Evolutionary conservation across 2,113 vertebrate species (phyloP).

Genomic region (Lepus europaeus): DNA sequence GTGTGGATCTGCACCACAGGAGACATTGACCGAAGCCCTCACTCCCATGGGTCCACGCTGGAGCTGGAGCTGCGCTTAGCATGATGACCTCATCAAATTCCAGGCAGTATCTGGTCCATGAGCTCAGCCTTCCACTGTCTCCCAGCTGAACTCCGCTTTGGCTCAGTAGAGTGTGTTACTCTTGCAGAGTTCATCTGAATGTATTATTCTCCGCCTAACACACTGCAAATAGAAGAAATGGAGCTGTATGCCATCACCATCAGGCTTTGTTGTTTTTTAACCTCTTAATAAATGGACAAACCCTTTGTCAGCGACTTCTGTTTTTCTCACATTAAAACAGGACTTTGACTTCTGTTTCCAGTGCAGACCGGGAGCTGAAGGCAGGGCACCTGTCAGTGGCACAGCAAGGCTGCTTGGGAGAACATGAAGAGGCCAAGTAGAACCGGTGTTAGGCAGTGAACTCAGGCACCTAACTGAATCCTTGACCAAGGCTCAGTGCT

Average conservation of each 20-base stretch:
- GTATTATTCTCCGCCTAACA: slow-evolving; percentile 8
- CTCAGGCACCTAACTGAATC: neutral
- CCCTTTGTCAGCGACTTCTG: neutral
- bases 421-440: neutral
- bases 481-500: neutral
- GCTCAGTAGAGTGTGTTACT: neutral
- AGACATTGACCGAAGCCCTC: neutral
- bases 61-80: neutral
- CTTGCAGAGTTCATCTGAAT: neutral
- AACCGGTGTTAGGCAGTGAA: neutral
- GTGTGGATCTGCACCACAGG: neutral
- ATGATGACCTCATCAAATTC: neutral
- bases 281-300: slow-evolving; percentile 41
- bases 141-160: neutral
- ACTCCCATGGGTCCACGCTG: neutral
- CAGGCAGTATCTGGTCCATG: neutral
- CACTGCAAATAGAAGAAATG: neutral
- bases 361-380: neutral
- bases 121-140: neutral
- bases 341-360: neutral
- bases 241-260: neutral
- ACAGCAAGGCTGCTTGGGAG: neutral
- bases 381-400: neutral
- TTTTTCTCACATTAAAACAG: slow-evolving; percentile 13
- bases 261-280: neutral